A percentile compares a stretch with the other conserved stretches of the same genome.
Evolutionary conservation across 2,797 vertebrate genomes (phyloP).

Genomic region (Typhlichthys eigenmanni): DNA sequence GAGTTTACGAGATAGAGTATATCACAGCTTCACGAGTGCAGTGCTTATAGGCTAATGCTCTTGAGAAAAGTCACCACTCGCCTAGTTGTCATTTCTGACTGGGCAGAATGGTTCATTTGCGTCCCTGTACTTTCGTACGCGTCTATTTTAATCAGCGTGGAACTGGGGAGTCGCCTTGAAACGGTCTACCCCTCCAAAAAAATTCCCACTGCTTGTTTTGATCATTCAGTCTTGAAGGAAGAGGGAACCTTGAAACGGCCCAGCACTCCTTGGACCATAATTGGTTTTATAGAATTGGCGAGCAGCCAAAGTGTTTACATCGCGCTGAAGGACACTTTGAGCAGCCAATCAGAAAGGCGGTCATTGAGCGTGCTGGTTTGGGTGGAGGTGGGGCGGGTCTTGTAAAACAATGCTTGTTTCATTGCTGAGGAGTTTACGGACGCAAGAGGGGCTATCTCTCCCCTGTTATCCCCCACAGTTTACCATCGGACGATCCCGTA

Average conservation of each 20-base stretch:
- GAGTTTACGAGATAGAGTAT: background rate
- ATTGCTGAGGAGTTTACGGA: slow-evolving; percentile 83
- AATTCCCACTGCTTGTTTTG: slow-evolving; percentile 83
- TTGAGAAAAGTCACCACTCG: background rate
- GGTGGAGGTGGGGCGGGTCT: slow-evolving; percentile 72
- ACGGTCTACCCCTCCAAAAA: slow-evolving; percentile 63
- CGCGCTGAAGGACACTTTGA: slow-evolving; percentile 71
- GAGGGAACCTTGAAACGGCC: slow-evolving; percentile 88
- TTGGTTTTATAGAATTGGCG: slow-evolving; percentile 91
- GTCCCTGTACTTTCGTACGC: slow-evolving; percentile 42
- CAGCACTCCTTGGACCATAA: slow-evolving; percentile 83
- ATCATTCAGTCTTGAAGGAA: slow-evolving; percentile 81
- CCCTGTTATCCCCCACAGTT: slow-evolving; percentile 71
- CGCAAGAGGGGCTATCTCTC: slow-evolving; percentile 68
- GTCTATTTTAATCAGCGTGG: slow-evolving; percentile 73
- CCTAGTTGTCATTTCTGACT: background rate
- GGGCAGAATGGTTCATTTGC: slow-evolving; percentile 23
- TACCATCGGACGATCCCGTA: slow-evolving; percentile 82
- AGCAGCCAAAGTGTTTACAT: slow-evolving; percentile 82
- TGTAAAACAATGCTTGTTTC: slow-evolving; percentile 92
- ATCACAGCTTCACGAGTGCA: background rate
- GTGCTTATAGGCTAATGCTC: background rate
- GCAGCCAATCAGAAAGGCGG: slow-evolving; percentile 69
- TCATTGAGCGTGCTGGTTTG: slow-evolving; percentile 38
- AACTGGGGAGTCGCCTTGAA: slow-evolving; percentile 75